Conservation (phyloP, 2,888 invertebrate species). For the Sthenelais limicola region DNA sequence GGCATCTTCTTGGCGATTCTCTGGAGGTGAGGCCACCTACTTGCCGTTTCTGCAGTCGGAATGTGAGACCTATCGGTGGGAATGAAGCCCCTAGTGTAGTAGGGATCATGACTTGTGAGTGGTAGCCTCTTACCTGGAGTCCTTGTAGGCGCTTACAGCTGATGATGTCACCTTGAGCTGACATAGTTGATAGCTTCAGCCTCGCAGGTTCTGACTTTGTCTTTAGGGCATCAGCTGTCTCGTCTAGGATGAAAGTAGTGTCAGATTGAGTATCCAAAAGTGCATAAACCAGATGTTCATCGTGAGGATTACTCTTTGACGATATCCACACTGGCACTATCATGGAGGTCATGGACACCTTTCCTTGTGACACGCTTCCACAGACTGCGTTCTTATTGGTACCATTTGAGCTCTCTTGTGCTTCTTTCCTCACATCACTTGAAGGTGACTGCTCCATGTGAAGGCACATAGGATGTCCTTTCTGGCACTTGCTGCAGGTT, state of each 20-base stretch:
- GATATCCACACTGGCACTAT: conserved; percentile 53
- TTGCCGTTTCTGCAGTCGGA: conserved; percentile 50
- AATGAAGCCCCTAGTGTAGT: conserved; percentile 48
- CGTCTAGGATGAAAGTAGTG: conserved; percentile 45
- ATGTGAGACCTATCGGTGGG: conserved; percentile 52
- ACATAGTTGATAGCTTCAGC: conserved; percentile 51
- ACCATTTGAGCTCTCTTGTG: too few species aligned
- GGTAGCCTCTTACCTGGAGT: conserved; percentile 45
- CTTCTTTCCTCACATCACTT: background rate
- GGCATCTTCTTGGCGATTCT: conserved; percentile 45
- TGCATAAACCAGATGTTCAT: conserved; percentile 52
- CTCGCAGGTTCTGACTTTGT: conserved; percentile 32
- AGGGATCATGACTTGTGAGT: conserved; percentile 34
- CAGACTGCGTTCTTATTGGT: too few species aligned
- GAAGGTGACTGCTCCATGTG: too few species aligned
- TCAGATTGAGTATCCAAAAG: conserved; percentile 54
- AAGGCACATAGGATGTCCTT: too few species aligned
- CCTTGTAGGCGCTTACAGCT: conserved; percentile 38
- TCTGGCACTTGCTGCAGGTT: too few species aligned
- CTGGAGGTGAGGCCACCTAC: conserved; percentile 49
- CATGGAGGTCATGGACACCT: conserved; percentile 43
- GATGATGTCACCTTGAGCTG: conserved; percentile 26
- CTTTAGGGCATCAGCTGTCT: conserved; percentile 41
- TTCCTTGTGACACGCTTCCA: too few species aligned
- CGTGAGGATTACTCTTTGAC: conserved; percentile 38